These are phyloP conservation scores for Crenichthys baileyi DNA, from an alignment of 2,797 vertebrate genomes.

Conservation along the genomic window DNA sequence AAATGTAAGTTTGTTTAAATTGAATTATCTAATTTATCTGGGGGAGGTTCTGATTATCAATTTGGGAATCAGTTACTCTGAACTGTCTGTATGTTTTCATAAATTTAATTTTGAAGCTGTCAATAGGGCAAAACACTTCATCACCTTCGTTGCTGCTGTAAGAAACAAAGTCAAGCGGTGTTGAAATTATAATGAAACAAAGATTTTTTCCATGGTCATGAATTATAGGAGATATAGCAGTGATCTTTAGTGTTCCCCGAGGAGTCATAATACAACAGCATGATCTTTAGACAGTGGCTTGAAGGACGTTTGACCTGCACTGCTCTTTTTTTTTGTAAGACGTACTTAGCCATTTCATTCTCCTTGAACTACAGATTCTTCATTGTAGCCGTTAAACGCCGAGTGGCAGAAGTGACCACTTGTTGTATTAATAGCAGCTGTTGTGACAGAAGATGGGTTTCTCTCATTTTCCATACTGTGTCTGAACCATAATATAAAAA, in stretches of 20 bases:
- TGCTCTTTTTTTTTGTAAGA: conserved; percentile 35
- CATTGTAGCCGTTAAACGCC: conserved; percentile 49
- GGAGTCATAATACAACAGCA: conserved; percentile 26
- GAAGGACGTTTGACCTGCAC: conserved; percentile 40
- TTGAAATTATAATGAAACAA: not conserved
- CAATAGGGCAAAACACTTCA: not conserved
- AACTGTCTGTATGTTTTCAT: not conserved
- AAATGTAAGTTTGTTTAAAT: not conserved
- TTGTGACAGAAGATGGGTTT: conserved; percentile 75
- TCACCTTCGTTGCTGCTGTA: not conserved
- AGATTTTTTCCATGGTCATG: conserved; percentile 20
- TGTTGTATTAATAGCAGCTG: conserved; percentile 78
- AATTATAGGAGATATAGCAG: not conserved
- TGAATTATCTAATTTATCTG: not conserved
- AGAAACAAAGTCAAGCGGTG: conserved; percentile 5
- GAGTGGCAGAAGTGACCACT: conserved; percentile 66
- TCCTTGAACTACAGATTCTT: conserved; percentile 51
- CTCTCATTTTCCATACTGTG: conserved; percentile 71
- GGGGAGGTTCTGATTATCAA: not conserved
- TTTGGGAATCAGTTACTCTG: not conserved
- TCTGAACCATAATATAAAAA: conserved; percentile 76
- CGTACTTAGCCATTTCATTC: conserved; percentile 59
- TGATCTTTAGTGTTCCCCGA: conserved; percentile 24
- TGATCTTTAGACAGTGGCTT: conserved; percentile 29
- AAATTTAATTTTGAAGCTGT: not conserved